These are phyloP conservation scores for Pelobates fuscus DNA, from an alignment of 2,113 vertebrate species.

Conservation along the genomic window DNA sequence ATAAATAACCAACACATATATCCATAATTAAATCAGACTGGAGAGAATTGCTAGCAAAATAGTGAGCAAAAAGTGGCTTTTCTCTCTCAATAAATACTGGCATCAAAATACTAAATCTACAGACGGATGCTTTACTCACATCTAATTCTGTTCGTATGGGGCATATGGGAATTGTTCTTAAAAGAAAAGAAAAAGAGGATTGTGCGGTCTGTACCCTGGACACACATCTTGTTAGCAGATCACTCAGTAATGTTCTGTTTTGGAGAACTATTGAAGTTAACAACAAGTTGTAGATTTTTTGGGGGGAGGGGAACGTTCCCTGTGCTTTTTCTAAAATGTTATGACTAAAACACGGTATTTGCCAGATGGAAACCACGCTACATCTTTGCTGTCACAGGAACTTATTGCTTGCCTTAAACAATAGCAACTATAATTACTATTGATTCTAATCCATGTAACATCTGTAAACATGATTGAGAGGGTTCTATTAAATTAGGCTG, in stretches of 20 bases:
- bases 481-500: constrained; percentile 1
- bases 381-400: not conserved
- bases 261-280: not conserved
- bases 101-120: constrained; percentile 1
- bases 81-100: constrained; percentile 24
- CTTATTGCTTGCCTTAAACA: constrained; percentile 16
- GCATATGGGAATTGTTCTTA: constrained; percentile 1
- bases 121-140: constrained; percentile 4
- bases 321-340: constrained; percentile 1
- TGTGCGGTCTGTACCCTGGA: not conserved
- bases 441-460: constrained; percentile 29
- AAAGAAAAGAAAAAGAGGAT: not conserved
- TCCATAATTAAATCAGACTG: not conserved
- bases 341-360: not conserved
- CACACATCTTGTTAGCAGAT: not conserved
- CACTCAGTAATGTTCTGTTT: constrained; percentile 12
- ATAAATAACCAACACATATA: not conserved
- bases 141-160: constrained; percentile 4
- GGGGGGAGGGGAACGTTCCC: too few species aligned
- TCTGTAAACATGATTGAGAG: constrained; percentile 26
- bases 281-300: constrained; percentile 22
- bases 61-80: constrained; percentile 11
- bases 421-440: constrained; percentile 41
- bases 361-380: not conserved
- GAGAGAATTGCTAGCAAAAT: not conserved